A percentile compares a stretch with the other conserved stretches of the same genome.
These are phyloP conservation scores for Suricata suricatta DNA, from an alignment of 2,113 vertebrate species.

Conservation along the genomic window DNA sequence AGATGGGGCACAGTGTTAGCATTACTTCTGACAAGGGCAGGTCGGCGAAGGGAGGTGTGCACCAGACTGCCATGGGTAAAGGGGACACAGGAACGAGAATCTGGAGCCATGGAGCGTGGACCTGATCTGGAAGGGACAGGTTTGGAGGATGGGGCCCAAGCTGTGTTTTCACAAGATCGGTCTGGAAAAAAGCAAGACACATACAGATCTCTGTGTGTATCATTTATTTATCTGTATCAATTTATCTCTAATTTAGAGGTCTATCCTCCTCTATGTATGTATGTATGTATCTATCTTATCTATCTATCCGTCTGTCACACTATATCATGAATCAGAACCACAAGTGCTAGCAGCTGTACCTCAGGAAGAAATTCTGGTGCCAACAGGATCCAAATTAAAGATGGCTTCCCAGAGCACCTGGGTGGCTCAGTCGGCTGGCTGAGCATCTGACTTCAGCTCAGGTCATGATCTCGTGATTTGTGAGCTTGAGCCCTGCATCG, in stretches of 20 bases:
- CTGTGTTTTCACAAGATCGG: neutral
- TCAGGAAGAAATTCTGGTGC: neutral
- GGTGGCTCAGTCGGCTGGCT: neutral
- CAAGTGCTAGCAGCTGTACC: neutral
- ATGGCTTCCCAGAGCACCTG: neutral
- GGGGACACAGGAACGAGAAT: neutral
- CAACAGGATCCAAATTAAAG: neutral
- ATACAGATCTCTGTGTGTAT: neutral
- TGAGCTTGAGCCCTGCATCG: neutral
- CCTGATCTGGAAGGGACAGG: neutral
- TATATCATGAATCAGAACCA: neutral
- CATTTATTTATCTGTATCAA: neutral
- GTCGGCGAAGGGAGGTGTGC: neutral
- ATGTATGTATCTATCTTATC: neutral
- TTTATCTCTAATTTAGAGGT: neutral
- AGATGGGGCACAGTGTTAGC: neutral
- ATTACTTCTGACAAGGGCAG: neutral
- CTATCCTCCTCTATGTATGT: neutral
- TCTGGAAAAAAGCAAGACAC: neutral
- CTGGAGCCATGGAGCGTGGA: neutral
- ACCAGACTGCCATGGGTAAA: neutral
- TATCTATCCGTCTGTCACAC: neutral
- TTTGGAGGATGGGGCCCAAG: neutral
- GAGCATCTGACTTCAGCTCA: neutral
- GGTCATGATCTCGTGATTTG: neutral